A percentile compares a stretch with the other conserved stretches of the same genome.
phyloP scores from a whole-genome alignment of 2,113 vertebrate genomes.

The Vireo altiloquus region DNA sequence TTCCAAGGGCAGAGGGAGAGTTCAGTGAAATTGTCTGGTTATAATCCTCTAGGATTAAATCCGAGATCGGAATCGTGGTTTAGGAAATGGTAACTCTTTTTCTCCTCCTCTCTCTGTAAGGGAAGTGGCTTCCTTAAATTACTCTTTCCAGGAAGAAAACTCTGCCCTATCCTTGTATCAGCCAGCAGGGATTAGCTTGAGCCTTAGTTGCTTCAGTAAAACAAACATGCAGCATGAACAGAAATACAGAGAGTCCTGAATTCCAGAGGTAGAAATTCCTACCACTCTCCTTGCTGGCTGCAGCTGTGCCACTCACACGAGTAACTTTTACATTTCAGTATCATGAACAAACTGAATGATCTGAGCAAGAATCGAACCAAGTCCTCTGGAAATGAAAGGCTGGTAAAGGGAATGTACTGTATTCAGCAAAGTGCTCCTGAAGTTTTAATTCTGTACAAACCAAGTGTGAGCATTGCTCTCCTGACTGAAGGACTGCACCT shows the following conservation, averaged over 20 bases:
- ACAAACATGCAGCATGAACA: neutral
- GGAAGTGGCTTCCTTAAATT: neutral
- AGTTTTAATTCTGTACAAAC: neutral
- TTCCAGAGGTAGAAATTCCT: neutral
- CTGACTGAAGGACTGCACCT: rapidly evolving
- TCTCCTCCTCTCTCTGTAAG: neutral
- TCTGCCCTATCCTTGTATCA: neutral
- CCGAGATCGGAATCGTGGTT: neutral
- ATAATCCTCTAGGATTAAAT: neutral
- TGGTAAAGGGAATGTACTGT: neutral
- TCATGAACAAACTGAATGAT: neutral
- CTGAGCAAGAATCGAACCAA: neutral
- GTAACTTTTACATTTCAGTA: neutral
- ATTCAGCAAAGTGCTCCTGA: neutral
- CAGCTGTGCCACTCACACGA: neutral
- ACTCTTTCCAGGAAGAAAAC: neutral
- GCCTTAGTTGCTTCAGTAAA: neutral
- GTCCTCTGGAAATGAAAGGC: neutral
- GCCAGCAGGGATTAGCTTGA: neutral
- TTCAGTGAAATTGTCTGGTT: neutral
- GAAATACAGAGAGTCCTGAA: neutral
- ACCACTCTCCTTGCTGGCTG: neutral
- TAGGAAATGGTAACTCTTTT: neutral
- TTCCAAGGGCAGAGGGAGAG: neutral
- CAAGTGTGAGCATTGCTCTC: neutral